A percentile compares a stretch with the other conserved stretches of the same genome.
phyloP scores from a whole-genome alignment of 2,113 vertebrate species.

The Alexandromys fortis region DNA sequence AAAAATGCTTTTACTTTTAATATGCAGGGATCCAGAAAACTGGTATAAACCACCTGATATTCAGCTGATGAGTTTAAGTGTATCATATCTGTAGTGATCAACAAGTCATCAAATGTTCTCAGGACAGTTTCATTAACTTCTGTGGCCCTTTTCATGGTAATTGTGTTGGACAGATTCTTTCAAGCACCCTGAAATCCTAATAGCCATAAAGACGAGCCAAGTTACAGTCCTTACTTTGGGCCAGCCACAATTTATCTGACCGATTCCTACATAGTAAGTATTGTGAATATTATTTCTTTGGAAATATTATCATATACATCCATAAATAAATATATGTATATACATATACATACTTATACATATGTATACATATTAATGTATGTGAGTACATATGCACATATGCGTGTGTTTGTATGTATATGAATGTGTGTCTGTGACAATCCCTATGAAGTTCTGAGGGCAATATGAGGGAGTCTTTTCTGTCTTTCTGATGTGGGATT shows the following conservation, averaged over 20 bases:
- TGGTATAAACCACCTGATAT: not conserved
- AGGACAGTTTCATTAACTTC: not conserved
- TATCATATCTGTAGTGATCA: not conserved
- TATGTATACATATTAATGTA: no score
- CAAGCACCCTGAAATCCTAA: not conserved
- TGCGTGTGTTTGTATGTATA: not conserved
- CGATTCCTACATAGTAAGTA: not conserved
- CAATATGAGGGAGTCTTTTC: not conserved
- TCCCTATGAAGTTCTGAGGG: not conserved
- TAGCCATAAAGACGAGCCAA: not conserved
- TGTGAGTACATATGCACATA: rapidly evolving
- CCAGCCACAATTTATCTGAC: no score
- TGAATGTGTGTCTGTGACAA: not conserved
- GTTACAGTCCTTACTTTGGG: not conserved
- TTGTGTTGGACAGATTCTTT: not conserved
- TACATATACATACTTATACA: rapidly evolving
- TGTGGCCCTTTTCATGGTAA: no score
- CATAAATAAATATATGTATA: not conserved
- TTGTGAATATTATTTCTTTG: not conserved
- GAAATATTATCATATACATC: not conserved
- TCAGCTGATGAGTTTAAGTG: not conserved
- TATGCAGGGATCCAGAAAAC: not conserved
- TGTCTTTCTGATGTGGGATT: no score
- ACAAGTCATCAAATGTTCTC: not conserved
- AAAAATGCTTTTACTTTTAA: not conserved